Evolutionary conservation across 2,888 invertebrate species (phyloP).

Genomic region (Phanerotoma sp.): DNA sequence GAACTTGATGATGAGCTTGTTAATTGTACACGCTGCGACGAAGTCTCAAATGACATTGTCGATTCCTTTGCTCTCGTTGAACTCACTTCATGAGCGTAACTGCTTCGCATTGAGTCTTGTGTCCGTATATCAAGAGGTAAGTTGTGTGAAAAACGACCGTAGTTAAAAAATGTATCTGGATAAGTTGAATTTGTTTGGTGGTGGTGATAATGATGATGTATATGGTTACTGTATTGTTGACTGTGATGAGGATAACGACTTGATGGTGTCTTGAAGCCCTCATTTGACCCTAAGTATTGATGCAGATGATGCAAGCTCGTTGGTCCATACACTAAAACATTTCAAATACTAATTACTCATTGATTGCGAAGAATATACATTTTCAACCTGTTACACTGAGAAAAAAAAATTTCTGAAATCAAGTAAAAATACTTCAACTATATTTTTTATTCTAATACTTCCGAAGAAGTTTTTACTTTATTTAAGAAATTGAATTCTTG

Average conservation of each 20-base stretch:
- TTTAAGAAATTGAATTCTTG: too few species aligned
- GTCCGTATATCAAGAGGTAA: conserved; percentile 38
- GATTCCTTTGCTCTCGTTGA: conserved; percentile 37
- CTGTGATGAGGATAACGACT: conserved; percentile 48
- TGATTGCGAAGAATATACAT: not conserved
- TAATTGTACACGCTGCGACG: conserved; percentile 26
- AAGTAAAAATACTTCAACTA: not conserved
- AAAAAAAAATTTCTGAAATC: too few species aligned
- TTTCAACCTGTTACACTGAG: not conserved
- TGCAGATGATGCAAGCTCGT: conserved; percentile 52
- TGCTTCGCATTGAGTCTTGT: conserved; percentile 39
- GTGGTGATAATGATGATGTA: conserved; percentile 42
- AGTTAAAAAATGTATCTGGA: conserved; percentile 50
- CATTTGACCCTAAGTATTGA: conserved; percentile 50
- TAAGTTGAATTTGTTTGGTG: conserved; percentile 41
- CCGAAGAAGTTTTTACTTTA: too few species aligned
- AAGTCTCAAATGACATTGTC: conserved; percentile 27
- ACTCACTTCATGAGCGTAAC: conserved; percentile 39
- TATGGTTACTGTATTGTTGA: conserved; percentile 44
- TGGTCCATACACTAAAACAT: conserved; percentile 45
- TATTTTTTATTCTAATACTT: too few species aligned
- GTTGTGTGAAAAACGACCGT: conserved; percentile 48
- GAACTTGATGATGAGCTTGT: conserved; percentile 8
- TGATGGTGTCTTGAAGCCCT: conserved; percentile 48
- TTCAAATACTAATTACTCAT: not conserved